Conservation (phyloP, 2,888 invertebrate genomes). For the Eumerus sabulonum region DNA sequence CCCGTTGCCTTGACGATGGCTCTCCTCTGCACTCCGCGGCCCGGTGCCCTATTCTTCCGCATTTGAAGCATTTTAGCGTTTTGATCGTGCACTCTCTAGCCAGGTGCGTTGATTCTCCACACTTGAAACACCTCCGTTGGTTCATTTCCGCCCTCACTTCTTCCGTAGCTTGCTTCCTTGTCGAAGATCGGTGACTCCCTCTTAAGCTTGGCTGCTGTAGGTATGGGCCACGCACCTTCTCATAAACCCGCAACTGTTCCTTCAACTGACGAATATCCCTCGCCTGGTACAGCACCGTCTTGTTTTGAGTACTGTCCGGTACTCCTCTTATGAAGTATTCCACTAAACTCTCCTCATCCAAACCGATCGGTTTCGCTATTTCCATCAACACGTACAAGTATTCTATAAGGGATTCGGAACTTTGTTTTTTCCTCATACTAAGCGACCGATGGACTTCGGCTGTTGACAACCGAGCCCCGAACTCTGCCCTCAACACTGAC, state of each 20-base stretch:
- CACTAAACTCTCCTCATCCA: slow-evolving; percentile 49
- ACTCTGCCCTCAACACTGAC: slow-evolving; percentile 31
- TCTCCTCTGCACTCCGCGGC: too few species aligned
- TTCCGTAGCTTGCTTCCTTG: background rate
- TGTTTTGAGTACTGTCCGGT: slow-evolving; percentile 26
- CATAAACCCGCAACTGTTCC: slow-evolving; percentile 27
- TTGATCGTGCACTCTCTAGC: slow-evolving; percentile 2
- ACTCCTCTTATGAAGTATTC: slow-evolving; percentile 38
- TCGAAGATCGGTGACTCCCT: background rate
- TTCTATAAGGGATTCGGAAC: slow-evolving; percentile 15
- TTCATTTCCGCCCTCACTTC: too few species aligned
- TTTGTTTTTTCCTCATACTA: slow-evolving; percentile 42
- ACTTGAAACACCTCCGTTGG: slow-evolving; percentile 14
- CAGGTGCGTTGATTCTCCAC: background rate
- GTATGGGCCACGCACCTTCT: slow-evolving; percentile 28
- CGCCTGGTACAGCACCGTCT: slow-evolving; percentile 40
- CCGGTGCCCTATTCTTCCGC: too few species aligned
- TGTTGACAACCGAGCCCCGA: slow-evolving; percentile 31
- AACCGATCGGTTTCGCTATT: background rate
- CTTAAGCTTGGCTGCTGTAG: slow-evolving; percentile 10
- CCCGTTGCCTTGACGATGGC: too few species aligned
- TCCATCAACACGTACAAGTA: slow-evolving; percentile 45
- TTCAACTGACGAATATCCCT: slow-evolving; percentile 22
- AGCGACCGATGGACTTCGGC: slow-evolving; percentile 53
- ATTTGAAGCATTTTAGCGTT: too few species aligned